Conservation (phyloP, 2,888 invertebrate species). For the Furcula furcula region DNA sequence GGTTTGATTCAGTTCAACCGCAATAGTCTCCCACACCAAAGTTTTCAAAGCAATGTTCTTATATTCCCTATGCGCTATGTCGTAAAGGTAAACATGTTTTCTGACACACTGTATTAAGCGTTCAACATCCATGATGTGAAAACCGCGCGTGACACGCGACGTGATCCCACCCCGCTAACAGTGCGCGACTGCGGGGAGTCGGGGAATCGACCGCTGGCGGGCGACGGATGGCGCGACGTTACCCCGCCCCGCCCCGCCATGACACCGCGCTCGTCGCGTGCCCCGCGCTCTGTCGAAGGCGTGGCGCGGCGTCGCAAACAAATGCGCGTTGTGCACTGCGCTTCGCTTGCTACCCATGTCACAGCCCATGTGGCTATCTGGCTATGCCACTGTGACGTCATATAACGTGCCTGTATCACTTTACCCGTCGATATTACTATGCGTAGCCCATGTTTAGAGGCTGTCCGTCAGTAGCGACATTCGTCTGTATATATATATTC, state of each 20-base stretch:
- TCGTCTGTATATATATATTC: too few species aligned
- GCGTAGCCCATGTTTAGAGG: too few species aligned
- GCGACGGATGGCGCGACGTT: neutral
- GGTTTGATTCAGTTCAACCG: constrained; percentile 21
- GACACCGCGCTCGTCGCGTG: neutral
- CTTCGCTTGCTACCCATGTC: too few species aligned
- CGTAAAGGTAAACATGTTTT: constrained; percentile 22
- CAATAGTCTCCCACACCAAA: constrained; percentile 26
- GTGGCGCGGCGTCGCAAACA: neutral
- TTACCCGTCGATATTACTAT: too few species aligned
- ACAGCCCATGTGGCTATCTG: too few species aligned
- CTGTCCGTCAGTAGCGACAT: too few species aligned
- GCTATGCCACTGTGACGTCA: too few species aligned
- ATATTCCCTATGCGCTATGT: constrained; percentile 24
- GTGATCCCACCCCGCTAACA: neutral
- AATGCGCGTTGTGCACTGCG: too few species aligned
- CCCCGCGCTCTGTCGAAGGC: neutral
- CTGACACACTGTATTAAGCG: constrained; percentile 24
- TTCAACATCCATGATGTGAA: constrained; percentile 18
- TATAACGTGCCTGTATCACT: too few species aligned
- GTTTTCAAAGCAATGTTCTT: constrained; percentile 26
- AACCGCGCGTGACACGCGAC: neutral
- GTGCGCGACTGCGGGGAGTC: neutral
- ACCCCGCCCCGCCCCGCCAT: neutral
- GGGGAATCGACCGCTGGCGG: neutral